These are phyloP conservation scores for Phlogophora meticulosa DNA, from an alignment of 2,888 invertebrate species.

Conservation along the genomic window DNA sequence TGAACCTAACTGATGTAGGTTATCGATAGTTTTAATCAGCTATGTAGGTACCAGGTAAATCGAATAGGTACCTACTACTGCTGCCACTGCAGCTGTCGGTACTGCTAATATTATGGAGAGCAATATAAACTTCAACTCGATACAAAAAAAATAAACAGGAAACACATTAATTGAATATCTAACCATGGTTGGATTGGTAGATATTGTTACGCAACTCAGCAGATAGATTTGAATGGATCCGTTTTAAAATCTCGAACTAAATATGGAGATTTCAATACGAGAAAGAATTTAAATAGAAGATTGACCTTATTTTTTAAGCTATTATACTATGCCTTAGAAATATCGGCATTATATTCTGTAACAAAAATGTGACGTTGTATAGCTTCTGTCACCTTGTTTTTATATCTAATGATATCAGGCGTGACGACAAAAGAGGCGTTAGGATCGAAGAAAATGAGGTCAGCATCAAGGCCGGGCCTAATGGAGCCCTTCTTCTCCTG, in stretches of 20 bases:
- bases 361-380: neutral
- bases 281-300: neutral
- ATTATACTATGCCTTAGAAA: neutral
- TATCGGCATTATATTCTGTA: too few relatives aligned
- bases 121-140: neutral
- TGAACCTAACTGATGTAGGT: too few relatives aligned
- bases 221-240: neutral
- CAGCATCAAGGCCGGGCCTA: conserved; percentile 92
- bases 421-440: conserved; percentile 90
- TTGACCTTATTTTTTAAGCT: neutral
- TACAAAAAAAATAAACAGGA: neutral
- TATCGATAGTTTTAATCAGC: too few relatives aligned
- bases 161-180: neutral
- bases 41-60: too few relatives aligned
- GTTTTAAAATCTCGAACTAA: neutral
- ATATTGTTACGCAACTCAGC: neutral
- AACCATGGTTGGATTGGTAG: neutral
- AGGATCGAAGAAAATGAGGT: conserved; percentile 93
- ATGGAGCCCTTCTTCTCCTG: conserved; percentile 91
- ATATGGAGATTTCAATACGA: neutral
- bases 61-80: neutral
- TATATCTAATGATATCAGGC: conserved; percentile 89
- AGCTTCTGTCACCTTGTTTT: conserved; percentile 90
- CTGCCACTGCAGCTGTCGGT: neutral
- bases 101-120: neutral